Conservation (phyloP, 1,140 invertebrate genomes). For the Diprion similis region DNA sequence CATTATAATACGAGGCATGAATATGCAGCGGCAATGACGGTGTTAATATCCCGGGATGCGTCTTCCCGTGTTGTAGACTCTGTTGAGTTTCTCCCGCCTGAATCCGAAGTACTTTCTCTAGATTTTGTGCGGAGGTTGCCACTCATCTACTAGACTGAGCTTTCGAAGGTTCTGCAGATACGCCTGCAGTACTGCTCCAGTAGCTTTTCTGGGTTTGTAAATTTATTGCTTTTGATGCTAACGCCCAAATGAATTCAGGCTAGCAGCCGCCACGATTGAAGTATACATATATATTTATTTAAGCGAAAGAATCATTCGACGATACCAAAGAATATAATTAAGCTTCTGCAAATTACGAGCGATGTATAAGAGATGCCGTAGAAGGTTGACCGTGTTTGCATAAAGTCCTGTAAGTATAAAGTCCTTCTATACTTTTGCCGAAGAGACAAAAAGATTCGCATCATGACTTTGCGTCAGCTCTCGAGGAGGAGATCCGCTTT, state of each 20-base stretch:
- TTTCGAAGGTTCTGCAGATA: not conserved
- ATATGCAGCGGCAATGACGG: constrained; percentile 65
- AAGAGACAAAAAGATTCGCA: not conserved
- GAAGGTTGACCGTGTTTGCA: not conserved
- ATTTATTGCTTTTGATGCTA: too few relatives aligned
- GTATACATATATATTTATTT: too few relatives aligned
- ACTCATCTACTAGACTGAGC: not conserved
- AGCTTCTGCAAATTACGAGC: too few relatives aligned
- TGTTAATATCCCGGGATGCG: constrained; percentile 63
- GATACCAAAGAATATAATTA: too few relatives aligned
- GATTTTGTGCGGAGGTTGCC: constrained; percentile 44
- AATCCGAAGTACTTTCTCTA: constrained; percentile 59
- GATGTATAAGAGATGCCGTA: not conserved
- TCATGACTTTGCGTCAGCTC: not conserved
- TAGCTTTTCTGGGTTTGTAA: too few relatives aligned
- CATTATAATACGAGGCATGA: constrained; percentile 65
- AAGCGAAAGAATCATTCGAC: too few relatives aligned
- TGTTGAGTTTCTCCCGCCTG: constrained; percentile 58
- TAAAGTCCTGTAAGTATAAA: not conserved
- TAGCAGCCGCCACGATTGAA: too few relatives aligned
- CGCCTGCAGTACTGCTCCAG: too few relatives aligned
- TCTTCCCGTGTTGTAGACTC: constrained; percentile 61
- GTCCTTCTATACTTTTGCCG: not conserved
- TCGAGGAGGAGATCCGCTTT: not conserved
- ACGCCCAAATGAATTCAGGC: too few relatives aligned